Base-by-base conservation (phyloP, 1,140 invertebrate species). In the Drosophila ironensis region DNA sequence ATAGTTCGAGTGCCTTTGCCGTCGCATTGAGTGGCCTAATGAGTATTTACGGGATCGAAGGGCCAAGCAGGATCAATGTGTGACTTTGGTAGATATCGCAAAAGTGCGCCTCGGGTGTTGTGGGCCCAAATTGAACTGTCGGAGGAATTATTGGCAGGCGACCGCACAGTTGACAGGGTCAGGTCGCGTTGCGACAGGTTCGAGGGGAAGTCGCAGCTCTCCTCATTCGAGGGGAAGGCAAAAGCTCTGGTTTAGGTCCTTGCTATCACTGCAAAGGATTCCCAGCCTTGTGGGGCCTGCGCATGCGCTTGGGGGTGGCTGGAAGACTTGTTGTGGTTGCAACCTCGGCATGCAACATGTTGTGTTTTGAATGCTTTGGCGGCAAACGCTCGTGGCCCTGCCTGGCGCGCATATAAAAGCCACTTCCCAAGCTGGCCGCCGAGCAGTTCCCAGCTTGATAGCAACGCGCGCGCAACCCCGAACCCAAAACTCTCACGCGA, bases 361-460 rank as follows among this genome's bases (percentile, higher is more conserved):
- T 84, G 78, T 84, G 78, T 84, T 84, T 84, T 84, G 80, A 84
- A 84, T 86, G 69, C 59, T 54, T 37, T 56, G 60, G 67, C 68
- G 67, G 60, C 61, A 60, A 57, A 42, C 33, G 42, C 46, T 51
- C 44, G 45, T 25, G 60, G 19, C 40, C 12, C 54, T n/a, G 63
- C 73, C 60, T 47, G 48, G 11, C 28, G n/a, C n/a, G n/a, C 24
- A 52, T 73, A 84, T 84, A 84, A 86, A 84, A 86, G 59, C 69
- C 50, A 61, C 41, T 22, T 35, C 17, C 45, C 14, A 9, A 16
- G 38, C 42, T 14, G 19, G 4, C 27, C 7, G 46, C 25, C 37
- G 38, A 56, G 30, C 78, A 82, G 77, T 82, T 64, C 5, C 48
- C 53, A 56, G 57, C 38, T 38, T 52, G 64, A 40, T 25, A 45